These are phyloP conservation scores for Hycleus cichorii DNA, from an alignment of 1,140 invertebrate species.

Conservation along the genomic window DNA sequence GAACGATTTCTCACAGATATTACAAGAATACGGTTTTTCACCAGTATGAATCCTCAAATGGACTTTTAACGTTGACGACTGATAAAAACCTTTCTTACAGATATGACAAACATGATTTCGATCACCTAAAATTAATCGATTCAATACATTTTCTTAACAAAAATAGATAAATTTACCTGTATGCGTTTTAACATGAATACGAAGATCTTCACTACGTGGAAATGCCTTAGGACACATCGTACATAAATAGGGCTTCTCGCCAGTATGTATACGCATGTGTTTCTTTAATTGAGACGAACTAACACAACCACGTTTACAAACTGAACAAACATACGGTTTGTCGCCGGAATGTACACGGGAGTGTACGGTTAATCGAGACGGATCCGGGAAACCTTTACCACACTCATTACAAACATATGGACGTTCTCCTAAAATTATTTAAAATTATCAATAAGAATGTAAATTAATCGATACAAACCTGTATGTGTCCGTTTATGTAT, in stretches of 20 bases:
- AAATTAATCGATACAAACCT: constrained; percentile 14
- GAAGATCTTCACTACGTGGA: constrained; percentile 33
- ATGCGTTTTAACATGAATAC: constrained; percentile 35
- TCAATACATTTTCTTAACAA: not conserved
- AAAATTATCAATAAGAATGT: not conserved
- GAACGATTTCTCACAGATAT: constrained; percentile 36
- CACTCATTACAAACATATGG: constrained; percentile 43
- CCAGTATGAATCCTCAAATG: constrained; percentile 40
- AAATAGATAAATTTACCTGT: constrained; percentile 21
- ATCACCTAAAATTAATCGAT: constrained; percentile 25
- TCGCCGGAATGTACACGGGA: constrained; percentile 55
- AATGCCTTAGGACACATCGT: constrained; percentile 36
- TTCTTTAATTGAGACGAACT: constrained; percentile 41
- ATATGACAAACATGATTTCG: constrained; percentile 32
- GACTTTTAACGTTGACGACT: constrained; percentile 36
- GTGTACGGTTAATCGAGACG: constrained; percentile 46
- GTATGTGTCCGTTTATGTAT: constrained; percentile 49
- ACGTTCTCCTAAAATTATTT: constrained; percentile 38
- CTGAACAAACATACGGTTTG: constrained; percentile 56
- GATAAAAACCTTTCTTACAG: constrained; percentile 38
- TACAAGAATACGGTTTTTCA: constrained; percentile 37
- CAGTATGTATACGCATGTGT: constrained; percentile 41
- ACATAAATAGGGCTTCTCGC: constrained; percentile 36
- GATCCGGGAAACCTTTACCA: constrained; percentile 44
- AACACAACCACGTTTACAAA: constrained; percentile 42